Base-by-base conservation (phyloP, 2,888 invertebrate species). In the Andrena flavipes region DNA sequence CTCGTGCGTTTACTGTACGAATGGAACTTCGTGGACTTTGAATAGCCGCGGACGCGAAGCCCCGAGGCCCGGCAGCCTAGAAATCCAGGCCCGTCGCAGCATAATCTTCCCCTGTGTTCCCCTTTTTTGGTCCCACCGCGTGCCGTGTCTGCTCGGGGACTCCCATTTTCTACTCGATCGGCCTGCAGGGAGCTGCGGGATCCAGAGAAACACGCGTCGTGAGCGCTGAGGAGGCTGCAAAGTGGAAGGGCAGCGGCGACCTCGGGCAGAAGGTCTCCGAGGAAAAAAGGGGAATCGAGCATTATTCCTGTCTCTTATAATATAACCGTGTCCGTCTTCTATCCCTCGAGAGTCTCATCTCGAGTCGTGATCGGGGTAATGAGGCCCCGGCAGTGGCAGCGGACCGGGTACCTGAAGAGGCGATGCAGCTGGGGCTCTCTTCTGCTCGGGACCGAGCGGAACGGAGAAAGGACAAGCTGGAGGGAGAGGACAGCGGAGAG, bases 341-440 rank as follows among this genome's bases (percentile, higher is more conserved):
- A 56, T 89, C 81, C 84, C 73, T 76, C 79, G 84, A 87, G 88
- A 87, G 88, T 90, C 92, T 92, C 93, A 92, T 93, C 91, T 92
- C 88, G 90, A 93, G 92, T 93, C 93, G 93, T 93, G 93, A 94
- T 93, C 93, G 91, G 92, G 91, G 92, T 94, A 94, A 94, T 94
- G 93, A 94, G 92, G 92, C 92, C 89, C 87, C 87, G 86, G 89
- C 88, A 89, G 90, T 90, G 89, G 88, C 88, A 85, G 84, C 78
- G 83, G 82, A 65, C 51, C 71, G 67, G 84, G 81, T 78, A 81
- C 63, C 84, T 42, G 84, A 82, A 82, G 88, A 87, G 85, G 80
- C 75, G 79, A 81, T 62, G 77, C 69, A 68, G 65, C 64, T 51
- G 59, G 67, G 73, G 75, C 23, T 30, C 20, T 65, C 30, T 23